These are phyloP conservation scores for Stenichneumon culpator DNA, from an alignment of 2,888 invertebrate genomes.

Conservation along the genomic window DNA sequence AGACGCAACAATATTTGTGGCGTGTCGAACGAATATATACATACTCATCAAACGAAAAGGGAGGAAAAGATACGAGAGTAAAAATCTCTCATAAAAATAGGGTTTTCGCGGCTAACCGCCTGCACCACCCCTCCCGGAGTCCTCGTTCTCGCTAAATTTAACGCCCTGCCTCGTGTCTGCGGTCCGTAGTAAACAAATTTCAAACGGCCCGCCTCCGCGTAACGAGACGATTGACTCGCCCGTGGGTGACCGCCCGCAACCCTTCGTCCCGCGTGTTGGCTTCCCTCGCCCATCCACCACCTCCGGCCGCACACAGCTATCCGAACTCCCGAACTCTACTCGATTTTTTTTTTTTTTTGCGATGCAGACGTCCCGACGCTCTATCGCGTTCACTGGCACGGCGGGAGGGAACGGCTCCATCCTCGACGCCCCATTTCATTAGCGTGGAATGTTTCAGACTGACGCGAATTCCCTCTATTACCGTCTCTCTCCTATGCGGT, in stretches of 20 bases:
- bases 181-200: constrained; percentile 70
- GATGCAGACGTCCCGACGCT: constrained; percentile 47
- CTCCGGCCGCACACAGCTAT: constrained; percentile 6
- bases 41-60: constrained; percentile 40
- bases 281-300: constrained; percentile 13
- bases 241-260: constrained; percentile 48
- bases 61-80: constrained; percentile 52
- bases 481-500: constrained; percentile 20
- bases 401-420: constrained; percentile 53
- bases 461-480: constrained; percentile 50
- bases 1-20: constrained; percentile 72
- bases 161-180: constrained; percentile 61
- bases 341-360: constrained; percentile 33
- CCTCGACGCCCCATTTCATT: constrained; percentile 66
- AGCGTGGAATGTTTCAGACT: constrained; percentile 64
- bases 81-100: constrained; percentile 80
- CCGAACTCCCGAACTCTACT: constrained; percentile 46
- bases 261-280: constrained; percentile 28
- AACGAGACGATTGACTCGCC: constrained; percentile 67
- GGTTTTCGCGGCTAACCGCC: constrained; percentile 80
- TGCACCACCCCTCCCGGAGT: constrained; percentile 62
- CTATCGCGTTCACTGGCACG: constrained; percentile 49
- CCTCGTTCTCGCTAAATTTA: constrained; percentile 67
- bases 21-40: constrained; percentile 7
- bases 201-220: constrained; percentile 66